phyloP scores from a whole-genome alignment of 2,888 invertebrate species.

The Caenorhabditis macrosperma region DNA sequence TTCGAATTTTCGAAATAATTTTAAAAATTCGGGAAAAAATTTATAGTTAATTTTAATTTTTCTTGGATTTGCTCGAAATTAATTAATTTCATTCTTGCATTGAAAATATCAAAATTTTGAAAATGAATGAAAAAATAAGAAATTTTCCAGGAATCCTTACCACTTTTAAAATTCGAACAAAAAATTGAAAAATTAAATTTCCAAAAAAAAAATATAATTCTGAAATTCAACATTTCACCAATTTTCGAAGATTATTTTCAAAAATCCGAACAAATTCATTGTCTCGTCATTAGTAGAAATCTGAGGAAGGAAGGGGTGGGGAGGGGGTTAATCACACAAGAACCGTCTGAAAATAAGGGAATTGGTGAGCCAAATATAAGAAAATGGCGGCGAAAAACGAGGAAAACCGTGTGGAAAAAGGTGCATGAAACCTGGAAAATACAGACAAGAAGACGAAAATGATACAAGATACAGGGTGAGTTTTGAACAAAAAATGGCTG shows the following conservation, averaged over 20 bases:
- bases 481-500: not conserved
- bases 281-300: no score
- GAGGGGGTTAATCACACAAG: not conserved
- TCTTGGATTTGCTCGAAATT: no score
- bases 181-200: not conserved
- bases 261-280: no score
- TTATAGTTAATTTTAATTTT: no score
- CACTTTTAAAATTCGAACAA: not conserved
- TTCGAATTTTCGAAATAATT: not conserved
- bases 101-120: no score
- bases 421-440: not conserved
- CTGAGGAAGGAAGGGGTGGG: no score
- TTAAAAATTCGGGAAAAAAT: not conserved
- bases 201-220: not conserved
- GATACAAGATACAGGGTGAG: not conserved
- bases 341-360: not conserved
- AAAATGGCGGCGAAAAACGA: not conserved
- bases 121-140: no score
- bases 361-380: not conserved
- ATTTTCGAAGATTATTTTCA: not conserved
- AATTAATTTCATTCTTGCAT: no score
- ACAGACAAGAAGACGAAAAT: not conserved
- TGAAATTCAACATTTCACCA: not conserved
- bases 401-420: not conserved
- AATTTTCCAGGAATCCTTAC: no score